These are phyloP conservation scores for Ceratitis capitata DNA, from an alignment of 1,140 invertebrate genomes.

Conservation along the genomic window DNA sequence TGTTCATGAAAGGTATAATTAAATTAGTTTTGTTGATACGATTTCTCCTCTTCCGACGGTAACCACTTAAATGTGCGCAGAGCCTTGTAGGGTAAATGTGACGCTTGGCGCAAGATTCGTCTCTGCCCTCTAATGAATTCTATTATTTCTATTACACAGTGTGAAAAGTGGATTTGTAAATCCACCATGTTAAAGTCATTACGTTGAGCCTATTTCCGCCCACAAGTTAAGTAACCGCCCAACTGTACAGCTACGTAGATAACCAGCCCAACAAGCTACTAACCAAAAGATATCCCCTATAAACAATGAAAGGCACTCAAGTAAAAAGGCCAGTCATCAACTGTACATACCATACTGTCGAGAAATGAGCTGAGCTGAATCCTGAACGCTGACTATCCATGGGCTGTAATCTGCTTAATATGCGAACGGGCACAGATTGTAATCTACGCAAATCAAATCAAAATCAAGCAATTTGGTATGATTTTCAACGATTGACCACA, in stretches of 20 bases:
- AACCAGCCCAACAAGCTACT: not conserved
- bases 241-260: not conserved
- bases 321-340: not conserved
- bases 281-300: not conserved
- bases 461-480: constrained; percentile 42
- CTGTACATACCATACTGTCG: not conserved
- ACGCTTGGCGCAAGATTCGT: not conserved
- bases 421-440: constrained; percentile 41
- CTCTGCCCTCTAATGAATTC: not conserved
- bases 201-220: not conserved
- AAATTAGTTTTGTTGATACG: too few relatives aligned
- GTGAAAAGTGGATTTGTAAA: not conserved
- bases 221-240: not conserved
- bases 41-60: too few relatives aligned
- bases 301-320: too few relatives aligned
- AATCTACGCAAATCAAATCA: constrained; percentile 43
- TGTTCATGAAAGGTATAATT: too few relatives aligned
- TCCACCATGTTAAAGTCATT: not conserved
- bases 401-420: constrained; percentile 37
- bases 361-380: not conserved
- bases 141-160: not conserved
- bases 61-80: too few relatives aligned
- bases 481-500: constrained; percentile 42
- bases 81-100: too few relatives aligned
- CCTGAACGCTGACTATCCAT: not conserved